phyloP scores from a whole-genome alignment of 1,140 invertebrate species.

The Drosophila parvula region DNA sequence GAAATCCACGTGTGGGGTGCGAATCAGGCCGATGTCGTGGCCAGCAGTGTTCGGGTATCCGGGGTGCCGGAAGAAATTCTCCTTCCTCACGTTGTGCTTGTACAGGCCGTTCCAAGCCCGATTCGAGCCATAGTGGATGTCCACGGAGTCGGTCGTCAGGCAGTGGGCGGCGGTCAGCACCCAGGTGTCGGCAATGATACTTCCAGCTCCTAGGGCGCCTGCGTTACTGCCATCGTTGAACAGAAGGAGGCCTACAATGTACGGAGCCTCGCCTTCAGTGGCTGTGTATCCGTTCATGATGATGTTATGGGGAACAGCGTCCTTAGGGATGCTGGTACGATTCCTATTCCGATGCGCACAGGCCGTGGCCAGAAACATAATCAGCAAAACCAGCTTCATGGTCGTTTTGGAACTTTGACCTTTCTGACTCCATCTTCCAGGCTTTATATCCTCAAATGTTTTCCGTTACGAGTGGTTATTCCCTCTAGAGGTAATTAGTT shows the following conservation, averaged over 20 bases:
- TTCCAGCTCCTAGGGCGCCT: conserved; percentile 45
- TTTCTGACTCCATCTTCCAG: accelerated
- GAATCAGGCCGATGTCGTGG: conserved; percentile 60
- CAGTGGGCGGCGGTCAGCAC: conserved; percentile 63
- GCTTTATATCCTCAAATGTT: conserved; percentile 3
- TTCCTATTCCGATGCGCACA: conserved; percentile 14
- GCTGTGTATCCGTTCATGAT: conserved; percentile 71
- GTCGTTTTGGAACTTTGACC: neutral
- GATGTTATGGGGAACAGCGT: conserved; percentile 5
- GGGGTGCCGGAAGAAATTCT: conserved; percentile 42
- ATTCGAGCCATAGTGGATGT: conserved; percentile 74
- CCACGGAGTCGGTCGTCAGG: conserved; percentile 48
- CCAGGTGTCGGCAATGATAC: conserved; percentile 59
- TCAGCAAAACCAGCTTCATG: conserved; percentile 49
- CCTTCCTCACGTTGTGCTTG: conserved; percentile 46
- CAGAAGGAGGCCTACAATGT: conserved; percentile 83
- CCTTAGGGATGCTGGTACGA: neutral
- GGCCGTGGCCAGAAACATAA: conserved; percentile 41
- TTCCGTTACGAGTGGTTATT: neutral
- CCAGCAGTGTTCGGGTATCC: conserved; percentile 40
- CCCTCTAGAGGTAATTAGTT: conserved; percentile 4
- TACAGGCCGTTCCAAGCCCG: conserved; percentile 25
- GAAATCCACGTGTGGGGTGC: conserved; percentile 52
- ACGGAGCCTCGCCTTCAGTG: conserved; percentile 84
- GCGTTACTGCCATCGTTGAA: conserved; percentile 16